Percentiles rank a stretch among this genome's conserved stretches.
phyloP scores from a whole-genome alignment of 2,113 vertebrate genomes.

The Cnemophilus loriae region DNA sequence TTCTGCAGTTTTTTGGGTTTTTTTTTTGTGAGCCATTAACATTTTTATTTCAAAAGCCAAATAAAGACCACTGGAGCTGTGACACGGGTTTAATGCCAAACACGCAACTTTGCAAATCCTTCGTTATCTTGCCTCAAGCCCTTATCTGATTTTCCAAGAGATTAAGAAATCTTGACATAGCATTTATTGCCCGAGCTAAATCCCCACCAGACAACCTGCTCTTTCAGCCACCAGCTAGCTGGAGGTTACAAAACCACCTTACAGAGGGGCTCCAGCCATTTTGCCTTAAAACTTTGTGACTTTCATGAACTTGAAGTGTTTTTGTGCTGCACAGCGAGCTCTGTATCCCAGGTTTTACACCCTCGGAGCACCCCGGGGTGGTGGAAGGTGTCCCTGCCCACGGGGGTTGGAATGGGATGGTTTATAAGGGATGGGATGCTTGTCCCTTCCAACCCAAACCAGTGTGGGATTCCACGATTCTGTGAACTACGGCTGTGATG shows the following conservation, averaged over 20 bases:
- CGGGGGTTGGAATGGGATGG: neutral
- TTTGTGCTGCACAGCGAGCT: neutral
- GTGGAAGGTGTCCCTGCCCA: neutral
- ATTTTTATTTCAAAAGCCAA: slow-evolving; percentile 3
- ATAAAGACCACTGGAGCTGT: neutral
- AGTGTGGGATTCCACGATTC: neutral
- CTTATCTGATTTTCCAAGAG: slow-evolving; percentile 48
- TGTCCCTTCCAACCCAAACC: neutral
- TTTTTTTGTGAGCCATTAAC: neutral
- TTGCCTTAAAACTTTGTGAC: neutral
- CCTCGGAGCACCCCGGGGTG: neutral
- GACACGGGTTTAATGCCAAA: neutral
- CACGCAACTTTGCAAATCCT: neutral
- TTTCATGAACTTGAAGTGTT: rapidly evolving
- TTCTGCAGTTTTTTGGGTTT: neutral
- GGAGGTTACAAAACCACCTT: neutral
- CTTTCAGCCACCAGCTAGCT: neutral
- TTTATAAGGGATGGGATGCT: too few species aligned
- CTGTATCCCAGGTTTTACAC: neutral
- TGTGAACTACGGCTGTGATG: rapidly evolving
- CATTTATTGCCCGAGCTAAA: neutral
- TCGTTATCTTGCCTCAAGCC: neutral
- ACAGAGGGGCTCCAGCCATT: neutral
- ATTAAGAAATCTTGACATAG: slow-evolving; percentile 48
- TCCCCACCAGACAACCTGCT: neutral